These are phyloP conservation scores for Colistium nudipinnis DNA, from an alignment of 2,113 vertebrate genomes.

Conservation along the genomic window DNA sequence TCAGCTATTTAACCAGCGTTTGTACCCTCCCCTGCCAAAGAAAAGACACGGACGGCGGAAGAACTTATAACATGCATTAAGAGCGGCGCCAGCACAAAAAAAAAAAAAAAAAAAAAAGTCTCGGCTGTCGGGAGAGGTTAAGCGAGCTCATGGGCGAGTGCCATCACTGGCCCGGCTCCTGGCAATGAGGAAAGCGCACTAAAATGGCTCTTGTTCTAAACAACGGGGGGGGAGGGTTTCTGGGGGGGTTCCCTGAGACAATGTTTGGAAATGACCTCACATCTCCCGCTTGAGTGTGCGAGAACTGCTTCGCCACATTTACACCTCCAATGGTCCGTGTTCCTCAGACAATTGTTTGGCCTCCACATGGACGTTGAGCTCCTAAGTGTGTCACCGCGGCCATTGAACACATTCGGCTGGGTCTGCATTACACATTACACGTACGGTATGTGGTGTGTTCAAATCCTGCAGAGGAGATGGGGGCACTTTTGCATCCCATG, in stretches of 20 bases:
- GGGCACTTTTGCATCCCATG: constrained; percentile 39
- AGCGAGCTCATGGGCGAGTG: constrained; percentile 50
- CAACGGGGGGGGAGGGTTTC: constrained; percentile 53
- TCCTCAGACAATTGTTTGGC: constrained; percentile 4
- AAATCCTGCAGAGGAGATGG: constrained; percentile 49
- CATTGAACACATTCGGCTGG: constrained; percentile 23
- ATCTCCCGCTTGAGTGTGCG: constrained; percentile 27
- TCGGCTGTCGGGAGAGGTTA: constrained; percentile 49
- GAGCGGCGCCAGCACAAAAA: constrained; percentile 14
- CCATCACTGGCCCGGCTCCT: constrained; percentile 48
- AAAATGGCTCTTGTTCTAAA: constrained; percentile 43
- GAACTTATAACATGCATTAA: constrained; percentile 43
- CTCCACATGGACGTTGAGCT: constrained; percentile 40
- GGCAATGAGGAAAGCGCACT: constrained; percentile 21
- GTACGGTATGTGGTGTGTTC: no score
- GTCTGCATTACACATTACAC: constrained; percentile 40
- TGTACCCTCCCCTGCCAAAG: constrained; percentile 23
- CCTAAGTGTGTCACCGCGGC: constrained; percentile 23
- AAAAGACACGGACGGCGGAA: constrained; percentile 9
- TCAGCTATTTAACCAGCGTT: constrained; percentile 8
- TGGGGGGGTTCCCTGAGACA: constrained; percentile 42
- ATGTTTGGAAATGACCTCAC: constrained; percentile 35
- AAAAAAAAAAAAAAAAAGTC: no score
- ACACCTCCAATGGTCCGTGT: constrained; percentile 14
- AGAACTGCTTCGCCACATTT: constrained; percentile 41